Evolutionary conservation across 2,113 vertebrate species (phyloP).

Genomic region (Melanerpes aurifrons): DNA sequence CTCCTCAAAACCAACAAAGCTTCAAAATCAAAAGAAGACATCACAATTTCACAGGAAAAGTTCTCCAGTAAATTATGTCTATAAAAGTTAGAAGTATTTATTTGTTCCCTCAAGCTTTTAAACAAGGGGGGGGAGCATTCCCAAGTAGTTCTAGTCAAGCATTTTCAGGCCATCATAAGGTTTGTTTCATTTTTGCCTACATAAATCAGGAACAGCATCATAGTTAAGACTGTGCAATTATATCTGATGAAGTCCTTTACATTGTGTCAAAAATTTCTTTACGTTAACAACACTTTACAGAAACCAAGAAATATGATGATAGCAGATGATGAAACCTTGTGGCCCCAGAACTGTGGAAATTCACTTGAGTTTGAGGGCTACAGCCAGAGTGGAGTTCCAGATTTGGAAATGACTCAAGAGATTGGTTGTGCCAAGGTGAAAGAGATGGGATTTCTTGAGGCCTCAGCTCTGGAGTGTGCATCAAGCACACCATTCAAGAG

Average conservation of each 20-base stretch:
- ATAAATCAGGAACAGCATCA: background rate
- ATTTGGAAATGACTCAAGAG: background rate
- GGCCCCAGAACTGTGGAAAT: background rate
- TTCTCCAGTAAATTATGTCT: background rate
- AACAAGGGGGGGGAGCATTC: background rate
- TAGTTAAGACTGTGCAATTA: background rate
- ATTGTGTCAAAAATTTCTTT: background rate
- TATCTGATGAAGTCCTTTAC: background rate
- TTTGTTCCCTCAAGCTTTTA: background rate
- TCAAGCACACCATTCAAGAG: background rate
- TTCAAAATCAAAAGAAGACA: background rate
- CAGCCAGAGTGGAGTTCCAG: background rate
- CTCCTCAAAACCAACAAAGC: background rate
- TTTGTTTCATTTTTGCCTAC: background rate
- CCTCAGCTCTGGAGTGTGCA: background rate
- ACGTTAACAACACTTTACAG: background rate
- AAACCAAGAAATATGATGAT: background rate
- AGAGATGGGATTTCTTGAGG: background rate
- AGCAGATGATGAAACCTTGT: rapidly evolving
- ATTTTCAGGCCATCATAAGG: background rate
- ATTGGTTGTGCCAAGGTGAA: background rate
- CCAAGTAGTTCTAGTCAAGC: background rate
- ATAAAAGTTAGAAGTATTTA: background rate
- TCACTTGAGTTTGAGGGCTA: background rate
- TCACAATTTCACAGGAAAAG: background rate